phyloP scores from a whole-genome alignment of 2,888 invertebrate species.

The Drosophila sordidula region DNA sequence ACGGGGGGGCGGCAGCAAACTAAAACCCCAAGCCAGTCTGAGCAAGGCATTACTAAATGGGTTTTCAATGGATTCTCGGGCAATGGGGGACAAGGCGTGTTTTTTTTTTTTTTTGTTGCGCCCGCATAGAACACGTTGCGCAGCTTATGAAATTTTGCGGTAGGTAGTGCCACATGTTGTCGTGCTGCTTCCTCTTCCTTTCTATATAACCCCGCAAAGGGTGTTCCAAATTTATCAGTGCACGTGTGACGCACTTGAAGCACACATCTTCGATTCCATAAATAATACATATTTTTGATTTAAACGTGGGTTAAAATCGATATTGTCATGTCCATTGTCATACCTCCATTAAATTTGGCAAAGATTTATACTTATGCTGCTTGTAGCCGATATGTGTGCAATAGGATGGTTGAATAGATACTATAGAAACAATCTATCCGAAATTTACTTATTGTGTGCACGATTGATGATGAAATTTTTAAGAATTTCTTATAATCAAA shows the following conservation, averaged over 20 bases:
- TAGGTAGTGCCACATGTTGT: conserved; percentile 38
- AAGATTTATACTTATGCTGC: too few species aligned
- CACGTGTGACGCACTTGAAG: not conserved
- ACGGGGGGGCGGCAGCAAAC: conserved; percentile 1
- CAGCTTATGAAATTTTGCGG: conserved; percentile 66
- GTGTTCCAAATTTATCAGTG: not conserved
- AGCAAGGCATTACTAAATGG: conserved; percentile 63
- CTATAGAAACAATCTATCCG: too few species aligned
- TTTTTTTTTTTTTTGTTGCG: conserved; percentile 21
- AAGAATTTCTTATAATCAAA: too few species aligned
- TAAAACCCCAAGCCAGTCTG: conserved; percentile 27
- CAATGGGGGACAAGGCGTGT: conserved; percentile 28
- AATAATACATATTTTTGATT: not conserved
- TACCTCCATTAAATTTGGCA: too few species aligned
- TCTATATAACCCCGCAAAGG: not conserved
- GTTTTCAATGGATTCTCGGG: conserved; percentile 68
- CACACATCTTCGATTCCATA: not conserved
- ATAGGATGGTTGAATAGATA: not conserved
- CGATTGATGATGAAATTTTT: too few species aligned
- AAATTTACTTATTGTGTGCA: too few species aligned
- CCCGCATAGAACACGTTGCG: conserved; percentile 51
- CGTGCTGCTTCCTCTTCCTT: not conserved
- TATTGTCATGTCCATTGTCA: too few species aligned
- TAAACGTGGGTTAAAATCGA: not conserved
- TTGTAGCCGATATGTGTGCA: not conserved